Evolutionary conservation across 2,888 invertebrate species (phyloP).

Genomic region (Andricus quercusramuli): DNA sequence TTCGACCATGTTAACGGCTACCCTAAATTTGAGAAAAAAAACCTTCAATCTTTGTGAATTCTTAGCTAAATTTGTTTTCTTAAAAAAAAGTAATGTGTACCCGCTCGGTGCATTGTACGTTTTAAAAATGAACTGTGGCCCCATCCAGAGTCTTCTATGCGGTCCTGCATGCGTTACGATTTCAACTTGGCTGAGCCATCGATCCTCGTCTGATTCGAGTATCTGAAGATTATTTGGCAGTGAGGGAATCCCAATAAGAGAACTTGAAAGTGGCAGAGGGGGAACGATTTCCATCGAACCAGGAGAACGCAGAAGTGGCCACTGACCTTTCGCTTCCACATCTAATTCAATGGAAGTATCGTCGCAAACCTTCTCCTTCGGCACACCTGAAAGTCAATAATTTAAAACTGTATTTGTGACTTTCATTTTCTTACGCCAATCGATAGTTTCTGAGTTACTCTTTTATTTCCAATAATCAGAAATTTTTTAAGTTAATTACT

Average conservation of each 20-base stretch:
- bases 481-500: no score
- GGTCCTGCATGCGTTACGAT: conserved; percentile 98
- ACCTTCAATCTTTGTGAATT: conserved; percentile 12
- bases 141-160: conserved; percentile 98
- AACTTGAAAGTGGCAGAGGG: conserved; percentile 87
- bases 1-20: conserved; percentile 86
- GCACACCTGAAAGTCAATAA: conserved; percentile 80
- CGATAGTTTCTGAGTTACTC: no score
- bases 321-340: conserved; percentile 93
- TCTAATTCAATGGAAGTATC: conserved; percentile 92
- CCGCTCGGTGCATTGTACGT: conserved; percentile 90
- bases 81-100: conserved; percentile 74
- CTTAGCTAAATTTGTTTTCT: neutral
- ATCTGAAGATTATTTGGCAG: conserved; percentile 67
- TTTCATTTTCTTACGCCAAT: no score
- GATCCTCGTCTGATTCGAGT: conserved; percentile 82
- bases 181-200: conserved; percentile 98
- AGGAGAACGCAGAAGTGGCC: conserved; percentile 88
- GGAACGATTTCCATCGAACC: conserved; percentile 85
- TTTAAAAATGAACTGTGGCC: conserved; percentile 99
- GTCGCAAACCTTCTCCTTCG: conserved; percentile 92
- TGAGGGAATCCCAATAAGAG: conserved; percentile 80
- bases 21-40: conserved; percentile 77
- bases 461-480: no score
- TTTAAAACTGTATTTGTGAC: conserved; percentile 1